A percentile compares a stretch with the other conserved stretches of the same genome.
Evolutionary conservation across 2,797 vertebrate genomes (phyloP).

Genomic region (Sebastes oblongus): DNA sequence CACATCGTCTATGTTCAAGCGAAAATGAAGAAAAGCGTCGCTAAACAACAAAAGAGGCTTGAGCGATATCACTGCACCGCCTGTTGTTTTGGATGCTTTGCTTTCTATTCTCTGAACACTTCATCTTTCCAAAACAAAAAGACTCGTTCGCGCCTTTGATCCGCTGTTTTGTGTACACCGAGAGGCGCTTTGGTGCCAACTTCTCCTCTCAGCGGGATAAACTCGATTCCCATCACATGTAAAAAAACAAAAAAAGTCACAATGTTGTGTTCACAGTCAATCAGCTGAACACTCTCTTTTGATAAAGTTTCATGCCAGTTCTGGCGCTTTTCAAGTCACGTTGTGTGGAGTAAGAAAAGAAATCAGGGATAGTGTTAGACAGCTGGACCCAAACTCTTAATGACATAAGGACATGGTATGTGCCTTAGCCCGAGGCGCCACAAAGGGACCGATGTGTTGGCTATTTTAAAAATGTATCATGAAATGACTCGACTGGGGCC

Average conservation of each 20-base stretch:
- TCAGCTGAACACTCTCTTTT: neutral
- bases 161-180: constrained; percentile 24
- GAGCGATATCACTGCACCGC: neutral
- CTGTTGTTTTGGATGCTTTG: constrained; percentile 9
- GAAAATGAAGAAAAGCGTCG: neutral
- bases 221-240: constrained; percentile 17
- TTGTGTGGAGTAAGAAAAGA: neutral
- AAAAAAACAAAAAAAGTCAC: neutral
- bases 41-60: constrained; percentile 14
- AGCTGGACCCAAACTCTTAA: constrained; percentile 23
- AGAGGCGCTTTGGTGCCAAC: constrained; percentile 25
- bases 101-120: constrained; percentile 16
- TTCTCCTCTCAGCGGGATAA: constrained; percentile 30
- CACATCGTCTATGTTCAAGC: neutral
- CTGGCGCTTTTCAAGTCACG: constrained; percentile 5
- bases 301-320: neutral
- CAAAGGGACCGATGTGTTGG: constrained; percentile 27
- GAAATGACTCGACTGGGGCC: constrained; percentile 42
- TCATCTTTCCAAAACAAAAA: constrained; percentile 44
- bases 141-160: constrained; percentile 36
- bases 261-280: constrained; percentile 1
- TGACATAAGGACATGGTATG: constrained; percentile 36
- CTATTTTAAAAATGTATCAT: constrained; percentile 52
- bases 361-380: constrained; percentile 3
- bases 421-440: constrained; percentile 12